Evolutionary conservation across 2,797 vertebrate genomes (phyloP), one percentile per base, ranked within the genome.

Genomic region (Macropodus opercularis): DNA sequence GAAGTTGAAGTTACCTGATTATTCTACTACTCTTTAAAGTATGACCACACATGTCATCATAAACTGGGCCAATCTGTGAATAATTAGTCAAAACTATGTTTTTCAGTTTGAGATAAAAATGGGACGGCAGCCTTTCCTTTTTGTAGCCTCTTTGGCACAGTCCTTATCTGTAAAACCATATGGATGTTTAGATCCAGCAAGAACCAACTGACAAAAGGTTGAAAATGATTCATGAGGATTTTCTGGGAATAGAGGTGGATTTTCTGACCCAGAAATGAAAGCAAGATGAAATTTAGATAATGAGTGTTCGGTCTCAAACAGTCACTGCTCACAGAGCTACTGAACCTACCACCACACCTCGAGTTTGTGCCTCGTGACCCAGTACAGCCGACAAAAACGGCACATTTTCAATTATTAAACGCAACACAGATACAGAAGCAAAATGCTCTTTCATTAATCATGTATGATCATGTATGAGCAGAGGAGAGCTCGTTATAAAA

Each of bases 111-210:
- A 56, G 38, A 40, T 58, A 12, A 63, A 76, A 75, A 38, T 69
- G 19, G 60, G 63, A 40, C 22, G 19, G 12, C 4, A 9, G 57
- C 34, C 23, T 23, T 8, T 35, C 6, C 2, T 7, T 31, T 15
- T n/a, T 43, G 31, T 21, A 27, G 23, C 34, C 56, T 48, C 43
- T 44, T 55, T 52, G 74, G 36, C 51, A 24, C 38, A 4, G 21
- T 57, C 55, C 27, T 55, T 66, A 71, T 79, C 73, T 63, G 51
- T 72, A 38, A 58, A 34, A 42, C 55, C 70, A 58, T 43, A 50
- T 34, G 49, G 50, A 70, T 59, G 54, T 69, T 68, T 38, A 68
- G 51, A 49, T 52, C 19, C 19, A 31, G 35, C 3, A 53, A 38
- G 21, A 61, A 58, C 69, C 57, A 6, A n/a, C 32, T 35, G 52